Evolutionary conservation across 2,113 vertebrate species (phyloP).

Genomic region (Brevimyrus niger): DNA sequence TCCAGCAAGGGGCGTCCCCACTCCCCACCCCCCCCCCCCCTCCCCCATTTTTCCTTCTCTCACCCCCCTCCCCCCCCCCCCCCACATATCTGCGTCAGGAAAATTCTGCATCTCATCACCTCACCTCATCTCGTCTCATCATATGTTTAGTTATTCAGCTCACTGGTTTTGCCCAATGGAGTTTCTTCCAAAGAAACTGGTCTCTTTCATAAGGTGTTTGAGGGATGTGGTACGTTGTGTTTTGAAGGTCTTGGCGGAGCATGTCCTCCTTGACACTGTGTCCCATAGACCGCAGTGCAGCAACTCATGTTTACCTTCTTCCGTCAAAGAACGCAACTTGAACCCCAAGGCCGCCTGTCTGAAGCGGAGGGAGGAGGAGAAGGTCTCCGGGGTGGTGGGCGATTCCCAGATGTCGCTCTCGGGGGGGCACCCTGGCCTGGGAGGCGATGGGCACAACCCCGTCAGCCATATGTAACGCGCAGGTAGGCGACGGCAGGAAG

Average conservation of each 20-base stretch:
- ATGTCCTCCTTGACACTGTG: neutral
- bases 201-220: neutral
- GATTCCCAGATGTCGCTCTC: constrained; percentile 90
- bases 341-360: constrained; percentile 97
- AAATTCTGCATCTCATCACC: neutral
- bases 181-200: neutral
- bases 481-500: constrained; percentile 37
- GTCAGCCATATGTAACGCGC: constrained; percentile 84
- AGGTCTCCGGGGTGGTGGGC: constrained; percentile 85
- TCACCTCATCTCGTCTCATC: no score
- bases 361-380: constrained; percentile 96
- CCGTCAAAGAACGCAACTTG: constrained; percentile 78
- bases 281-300: neutral
- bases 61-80: no score
- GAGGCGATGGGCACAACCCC: constrained; percentile 84
- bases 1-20: no score
- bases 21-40: no score
- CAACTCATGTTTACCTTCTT: constrained; percentile 14
- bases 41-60: no score
- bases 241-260: neutral
- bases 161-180: neutral
- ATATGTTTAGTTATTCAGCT: neutral
- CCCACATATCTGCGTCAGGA: neutral
- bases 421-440: constrained; percentile 78
- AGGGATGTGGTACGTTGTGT: neutral